Evolutionary conservation across 2,797 vertebrate genomes (phyloP).

Genomic region (Heterohyrax brucei): DNA sequence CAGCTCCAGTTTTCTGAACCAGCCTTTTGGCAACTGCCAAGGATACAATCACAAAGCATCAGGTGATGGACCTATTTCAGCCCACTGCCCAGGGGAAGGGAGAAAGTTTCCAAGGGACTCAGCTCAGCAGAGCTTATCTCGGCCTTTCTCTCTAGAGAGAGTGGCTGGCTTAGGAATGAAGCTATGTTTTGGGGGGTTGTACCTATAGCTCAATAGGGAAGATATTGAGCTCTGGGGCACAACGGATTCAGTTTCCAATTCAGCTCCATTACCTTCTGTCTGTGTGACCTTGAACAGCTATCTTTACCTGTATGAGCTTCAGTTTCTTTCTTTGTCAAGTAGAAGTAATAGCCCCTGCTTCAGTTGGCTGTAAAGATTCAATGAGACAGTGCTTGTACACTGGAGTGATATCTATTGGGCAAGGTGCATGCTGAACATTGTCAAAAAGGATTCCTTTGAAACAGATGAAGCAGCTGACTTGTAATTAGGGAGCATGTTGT

Average conservation of each 20-base stretch:
- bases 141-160: slow-evolving; percentile 49
- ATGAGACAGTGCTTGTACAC: not conserved
- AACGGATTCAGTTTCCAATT: not conserved
- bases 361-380: not conserved
- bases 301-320: slow-evolving; percentile 10
- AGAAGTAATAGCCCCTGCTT: not conserved
- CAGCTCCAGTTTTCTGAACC: slow-evolving; percentile 6
- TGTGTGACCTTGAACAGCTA: not conserved
- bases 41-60: not conserved
- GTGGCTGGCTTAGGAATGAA: slow-evolving; percentile 23
- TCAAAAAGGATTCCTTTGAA: not conserved
- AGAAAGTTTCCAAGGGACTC: slow-evolving; percentile 51
- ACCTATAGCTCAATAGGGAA: not conserved
- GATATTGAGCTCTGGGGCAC: not conserved
- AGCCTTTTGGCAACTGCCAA: slow-evolving; percentile 36
- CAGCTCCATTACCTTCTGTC: not conserved
- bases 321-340: slow-evolving; percentile 9
- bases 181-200: not conserved
- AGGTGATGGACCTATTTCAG: slow-evolving; percentile 61
- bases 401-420: not conserved
- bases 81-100: slow-evolving; percentile 20
- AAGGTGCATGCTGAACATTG: not conserved
- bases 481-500: not conserved
- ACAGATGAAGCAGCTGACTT: not conserved
- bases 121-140: not conserved